These are phyloP conservation scores for Mamestra configurata DNA, from an alignment of 1,140 invertebrate species.

Conservation along the genomic window DNA sequence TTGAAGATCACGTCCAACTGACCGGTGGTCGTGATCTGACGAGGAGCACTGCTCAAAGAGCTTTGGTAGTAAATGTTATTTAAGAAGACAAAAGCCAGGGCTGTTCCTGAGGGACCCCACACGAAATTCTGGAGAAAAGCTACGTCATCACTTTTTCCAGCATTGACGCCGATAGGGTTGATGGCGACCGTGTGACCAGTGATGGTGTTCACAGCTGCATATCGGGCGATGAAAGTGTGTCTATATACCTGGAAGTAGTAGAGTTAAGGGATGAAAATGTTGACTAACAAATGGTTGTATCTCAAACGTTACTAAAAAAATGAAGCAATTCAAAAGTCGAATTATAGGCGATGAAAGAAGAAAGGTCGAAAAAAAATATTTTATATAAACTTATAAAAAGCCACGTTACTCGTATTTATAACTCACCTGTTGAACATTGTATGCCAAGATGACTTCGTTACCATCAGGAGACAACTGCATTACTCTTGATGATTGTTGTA, in stretches of 20 bases:
- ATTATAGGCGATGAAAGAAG: too few species aligned
- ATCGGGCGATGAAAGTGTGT: conserved; percentile 83
- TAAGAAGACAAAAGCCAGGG: conserved; percentile 92
- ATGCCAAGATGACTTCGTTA: conserved; percentile 69
- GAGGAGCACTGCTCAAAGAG: conserved; percentile 79
- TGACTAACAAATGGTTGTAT: too few species aligned
- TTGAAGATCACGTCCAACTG: conserved; percentile 91
- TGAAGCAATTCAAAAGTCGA: too few species aligned
- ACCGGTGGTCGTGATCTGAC: conserved; percentile 89
- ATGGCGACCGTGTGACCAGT: conserved; percentile 71
- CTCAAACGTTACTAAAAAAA: too few species aligned
- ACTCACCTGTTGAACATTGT: conserved; percentile 73
- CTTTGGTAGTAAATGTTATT: conserved; percentile 94
- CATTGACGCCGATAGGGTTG: conserved; percentile 59
- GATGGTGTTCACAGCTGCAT: conserved; percentile 86
- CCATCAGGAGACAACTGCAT: conserved; percentile 71
- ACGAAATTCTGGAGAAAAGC: conserved; percentile 90
- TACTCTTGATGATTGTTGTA: conserved; percentile 72
- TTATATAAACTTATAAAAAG: too few species aligned
- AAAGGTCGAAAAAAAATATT: too few species aligned
- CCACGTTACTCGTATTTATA: too few species aligned
- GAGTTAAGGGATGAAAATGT: not conserved
- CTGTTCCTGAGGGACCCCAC: conserved; percentile 92
- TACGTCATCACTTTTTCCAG: conserved; percentile 71
- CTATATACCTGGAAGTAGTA: conserved; percentile 86